phyloP scores from a whole-genome alignment of 2,888 invertebrate species.

The Syrista parreyssii region DNA sequence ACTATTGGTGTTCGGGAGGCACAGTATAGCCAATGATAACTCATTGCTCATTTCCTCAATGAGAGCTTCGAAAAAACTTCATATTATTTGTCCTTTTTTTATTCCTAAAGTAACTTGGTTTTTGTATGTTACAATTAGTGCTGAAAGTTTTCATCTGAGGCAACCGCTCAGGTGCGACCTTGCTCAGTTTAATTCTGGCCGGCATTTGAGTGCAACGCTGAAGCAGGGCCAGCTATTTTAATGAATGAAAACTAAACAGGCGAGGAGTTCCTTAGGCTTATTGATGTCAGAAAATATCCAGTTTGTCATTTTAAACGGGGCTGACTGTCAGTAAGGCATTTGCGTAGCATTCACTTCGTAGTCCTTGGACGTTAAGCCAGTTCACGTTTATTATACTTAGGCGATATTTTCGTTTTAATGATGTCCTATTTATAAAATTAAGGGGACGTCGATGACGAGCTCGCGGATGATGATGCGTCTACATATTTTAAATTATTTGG shows the following conservation, averaged over 20 bases:
- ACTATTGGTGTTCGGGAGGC: background rate
- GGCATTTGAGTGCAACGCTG: background rate
- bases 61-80: background rate
- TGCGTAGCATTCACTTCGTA: background rate
- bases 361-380: background rate
- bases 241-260: background rate
- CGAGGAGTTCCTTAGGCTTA: background rate
- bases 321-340: background rate
- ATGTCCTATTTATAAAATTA: background rate
- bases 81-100: background rate
- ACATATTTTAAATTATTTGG: background rate
- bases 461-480: background rate
- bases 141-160: background rate
- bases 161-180: background rate
- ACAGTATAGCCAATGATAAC: background rate
- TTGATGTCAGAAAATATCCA: background rate
- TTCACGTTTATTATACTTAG: background rate
- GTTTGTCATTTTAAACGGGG: background rate
- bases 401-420: background rate
- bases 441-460: background rate
- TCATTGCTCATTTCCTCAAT: background rate
- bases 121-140: background rate
- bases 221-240: background rate
- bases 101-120: background rate
- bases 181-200: background rate